Percentiles rank a stretch among this genome's conserved stretches.
Evolutionary conservation across 2,797 vertebrate species (phyloP).

Genomic region (Pantherophis vulpinus): DNA sequence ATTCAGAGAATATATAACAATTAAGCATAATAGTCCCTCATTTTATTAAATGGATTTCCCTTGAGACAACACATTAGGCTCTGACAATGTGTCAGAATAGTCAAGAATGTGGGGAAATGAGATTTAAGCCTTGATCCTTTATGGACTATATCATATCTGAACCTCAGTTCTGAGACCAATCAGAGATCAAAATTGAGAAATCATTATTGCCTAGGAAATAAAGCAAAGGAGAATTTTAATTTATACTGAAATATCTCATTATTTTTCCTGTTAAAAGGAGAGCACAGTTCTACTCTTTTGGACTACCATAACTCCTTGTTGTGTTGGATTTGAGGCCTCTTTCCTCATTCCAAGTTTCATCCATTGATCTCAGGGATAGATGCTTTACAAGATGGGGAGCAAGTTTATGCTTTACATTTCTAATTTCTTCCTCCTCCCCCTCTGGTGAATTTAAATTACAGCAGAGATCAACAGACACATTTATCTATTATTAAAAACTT

Average conservation of each 20-base stretch:
- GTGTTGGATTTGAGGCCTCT: background rate
- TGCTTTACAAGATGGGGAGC: conserved; percentile 39
- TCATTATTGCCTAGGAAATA: background rate
- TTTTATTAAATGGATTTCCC: conserved; percentile 52
- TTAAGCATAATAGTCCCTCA: conserved; percentile 41
- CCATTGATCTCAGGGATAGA: conserved; percentile 38
- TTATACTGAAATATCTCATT: conserved; percentile 31
- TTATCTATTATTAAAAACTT: conserved; percentile 63
- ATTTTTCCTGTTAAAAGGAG: conserved; percentile 26
- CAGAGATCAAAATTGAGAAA: conserved; percentile 63
- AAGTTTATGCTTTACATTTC: conserved; percentile 42
- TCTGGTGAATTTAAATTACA: conserved; percentile 52
- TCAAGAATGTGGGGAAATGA: conserved; percentile 43
- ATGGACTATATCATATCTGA: conserved; percentile 56
- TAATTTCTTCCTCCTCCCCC: conserved; percentile 32
- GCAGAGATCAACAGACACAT: conserved; percentile 54
- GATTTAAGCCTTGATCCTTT: conserved; percentile 58
- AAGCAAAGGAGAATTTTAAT: background rate
- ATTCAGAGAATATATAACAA: conserved; percentile 50
- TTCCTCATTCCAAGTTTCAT: conserved; percentile 9
- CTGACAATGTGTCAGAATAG: conserved; percentile 39
- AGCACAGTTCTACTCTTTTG: conserved; percentile 49
- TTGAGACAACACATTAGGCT: conserved; percentile 37
- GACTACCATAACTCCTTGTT: conserved; percentile 44
- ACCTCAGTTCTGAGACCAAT: conserved; percentile 58